Conservation (phyloP, 2,797 vertebrate genomes). For the Sebastes nivosus region DNA sequence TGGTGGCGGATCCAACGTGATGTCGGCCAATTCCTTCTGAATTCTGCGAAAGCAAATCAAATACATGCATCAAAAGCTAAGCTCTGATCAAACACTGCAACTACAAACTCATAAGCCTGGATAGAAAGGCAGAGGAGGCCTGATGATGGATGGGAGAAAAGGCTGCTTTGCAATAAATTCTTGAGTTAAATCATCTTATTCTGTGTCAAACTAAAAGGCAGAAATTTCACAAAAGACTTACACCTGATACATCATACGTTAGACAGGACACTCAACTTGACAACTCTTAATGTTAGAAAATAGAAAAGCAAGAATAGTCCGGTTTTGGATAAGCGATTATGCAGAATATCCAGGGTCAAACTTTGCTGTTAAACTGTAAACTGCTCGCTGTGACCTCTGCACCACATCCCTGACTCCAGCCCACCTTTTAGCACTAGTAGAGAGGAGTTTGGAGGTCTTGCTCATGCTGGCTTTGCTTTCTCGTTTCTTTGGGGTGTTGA, state of each 20-base stretch:
- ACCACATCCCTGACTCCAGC: fast-evolving
- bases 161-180: not conserved
- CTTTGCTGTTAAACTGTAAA: not conserved
- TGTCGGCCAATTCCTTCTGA: constrained; percentile 97
- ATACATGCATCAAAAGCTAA: not conserved
- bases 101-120: not conserved
- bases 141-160: not conserved
- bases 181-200: not conserved
- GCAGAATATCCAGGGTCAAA: not conserved
- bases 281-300: not conserved
- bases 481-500: constrained; percentile 85
- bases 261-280: not conserved
- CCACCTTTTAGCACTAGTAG: constrained; percentile 96
- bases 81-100: not conserved
- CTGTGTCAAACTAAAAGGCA: not conserved
- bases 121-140: not conserved
- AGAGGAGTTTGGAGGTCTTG: constrained; percentile 97
- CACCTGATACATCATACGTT: not conserved
- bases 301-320: not conserved
- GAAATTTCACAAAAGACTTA: not conserved
- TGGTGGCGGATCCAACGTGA: constrained; percentile 95
- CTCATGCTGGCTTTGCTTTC: constrained; percentile 97
- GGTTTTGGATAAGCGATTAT: not conserved
- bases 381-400: not conserved
- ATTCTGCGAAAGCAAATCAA: constrained; percentile 84